Evolutionary conservation across 2,797 vertebrate species (phyloP), one percentile per base, ranked within the genome.

Genomic region (Morus bassanus): DNA sequence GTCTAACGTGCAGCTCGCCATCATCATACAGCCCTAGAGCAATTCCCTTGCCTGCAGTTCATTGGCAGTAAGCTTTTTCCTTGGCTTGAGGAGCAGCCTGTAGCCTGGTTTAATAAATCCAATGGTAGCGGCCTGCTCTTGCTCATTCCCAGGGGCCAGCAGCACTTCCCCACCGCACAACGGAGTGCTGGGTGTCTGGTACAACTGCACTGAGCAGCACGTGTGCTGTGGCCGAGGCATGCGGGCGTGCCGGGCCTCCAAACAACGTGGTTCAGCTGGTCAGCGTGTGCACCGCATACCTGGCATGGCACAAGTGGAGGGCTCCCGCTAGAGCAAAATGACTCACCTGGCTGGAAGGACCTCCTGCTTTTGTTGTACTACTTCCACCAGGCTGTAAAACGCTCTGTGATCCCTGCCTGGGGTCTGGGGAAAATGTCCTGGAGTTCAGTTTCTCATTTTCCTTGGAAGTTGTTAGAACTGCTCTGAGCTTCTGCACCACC

Each of bases 151-250:
- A 3, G 10, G 37, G 54, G 50, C 78, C 17, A 4, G 46, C 68
- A 35, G 43, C 2, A 0, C 53, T 5, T 51, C 15, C 56, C 33
- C 25, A 6, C 14, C 11, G 0, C 2, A 2, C 0, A 0, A 4
- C 18, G 65, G 54, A 28, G 37, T 2, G 30, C 22, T 1, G 19
- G 1, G 27, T 28, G 51, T 14, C 43, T 0, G 0, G 43, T 16
- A 8, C 14, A 4, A 39, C 37, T 0, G 2, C 10, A 0, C 48
- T 8, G 41, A 41, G 75, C 64, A 18, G 27, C 1, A 9, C 2
- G 2, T 13, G 65, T 33, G 61, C 57, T 13, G 41, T 8, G 82
- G 30, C 43, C 48, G 61, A 50, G n/a, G 61, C 27, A 10, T 5
- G 3, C 3, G 4, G 13, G 1, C 24, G 43, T 43, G 61, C 46